Base-by-base conservation (phyloP, 2,113 vertebrate species). In the Clupea harengus region DNA sequence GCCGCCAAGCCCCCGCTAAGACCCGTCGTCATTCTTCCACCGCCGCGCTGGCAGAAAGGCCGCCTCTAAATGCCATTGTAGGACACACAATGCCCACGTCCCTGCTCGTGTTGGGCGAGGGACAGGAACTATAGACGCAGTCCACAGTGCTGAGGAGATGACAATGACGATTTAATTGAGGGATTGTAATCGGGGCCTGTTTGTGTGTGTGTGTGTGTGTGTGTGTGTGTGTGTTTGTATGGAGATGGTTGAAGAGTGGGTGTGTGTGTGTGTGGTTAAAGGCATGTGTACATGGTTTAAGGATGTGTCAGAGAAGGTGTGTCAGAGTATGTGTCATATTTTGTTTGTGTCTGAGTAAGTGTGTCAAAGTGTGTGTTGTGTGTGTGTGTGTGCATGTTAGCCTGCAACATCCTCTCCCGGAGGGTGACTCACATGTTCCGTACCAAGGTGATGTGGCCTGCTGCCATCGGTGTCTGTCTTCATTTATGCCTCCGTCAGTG, bases 101-200 rank as follows among this genome's bases (percentile, higher is more conserved):
- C 83, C 46, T 5, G 5, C 60, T 78, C 64, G 20, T 88, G 88
- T 86, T 83, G 39, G 17, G 20, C 78, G 64, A 57, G 78, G 44
- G 83, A 85, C 64, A 45, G 78, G 52, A 3, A 80, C 44, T 72
- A 39, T 13, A 46, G 57, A 17, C 57, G 67, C 84, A 4, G 84
- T 72, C 75, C 60, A 52, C 80, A 18, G 28, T 28, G 17, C 75
- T 32, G 44, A 86, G 49, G 57, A 78, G 44, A 15, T 22, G 83
- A 86, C 45, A 84, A 75, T 84, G 80, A 82, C 81, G 60, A 67
- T 46, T 86, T 88, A 84, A 88, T 85, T 84, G 75, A 81, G 83
- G 49, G 60, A 57, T 49, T 82, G 22, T 49, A 82, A 32, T 85
- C 45, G 10, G 18, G 7, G 25, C 15, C 64, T 28, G 25, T 72